Evolutionary conservation across 2,797 vertebrate genomes (phyloP).

Genomic region (Sebastolobus alascanus): DNA sequence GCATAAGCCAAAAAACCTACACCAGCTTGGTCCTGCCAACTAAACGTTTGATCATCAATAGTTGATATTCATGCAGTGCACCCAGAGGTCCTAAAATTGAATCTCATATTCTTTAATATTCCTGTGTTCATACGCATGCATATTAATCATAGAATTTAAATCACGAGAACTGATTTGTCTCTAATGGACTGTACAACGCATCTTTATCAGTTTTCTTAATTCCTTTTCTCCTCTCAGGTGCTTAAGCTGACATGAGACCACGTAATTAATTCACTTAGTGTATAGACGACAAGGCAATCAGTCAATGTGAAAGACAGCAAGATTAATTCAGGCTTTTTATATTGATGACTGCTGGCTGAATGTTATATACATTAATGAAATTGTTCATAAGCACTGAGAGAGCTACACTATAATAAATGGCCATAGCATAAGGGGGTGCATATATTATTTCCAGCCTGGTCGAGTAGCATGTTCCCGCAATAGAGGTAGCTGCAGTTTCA

Average conservation of each 20-base stretch:
- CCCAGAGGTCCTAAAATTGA: constrained; percentile 65
- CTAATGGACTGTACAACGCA: constrained; percentile 75
- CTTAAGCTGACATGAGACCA: constrained; percentile 62
- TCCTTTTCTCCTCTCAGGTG: constrained; percentile 70
- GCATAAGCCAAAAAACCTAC: constrained; percentile 63
- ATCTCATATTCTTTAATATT: constrained; percentile 72
- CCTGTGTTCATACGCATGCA: constrained; percentile 64
- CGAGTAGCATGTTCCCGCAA: no score
- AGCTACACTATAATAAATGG: constrained; percentile 56
- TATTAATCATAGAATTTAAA: constrained; percentile 76
- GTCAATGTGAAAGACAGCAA: constrained; percentile 65
- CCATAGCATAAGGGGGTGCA: constrained; percentile 29
- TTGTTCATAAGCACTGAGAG: constrained; percentile 56
- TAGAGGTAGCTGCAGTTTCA: no score
- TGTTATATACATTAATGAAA: constrained; percentile 72
- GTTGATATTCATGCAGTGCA: constrained; percentile 79
- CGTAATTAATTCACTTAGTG: constrained; percentile 76
- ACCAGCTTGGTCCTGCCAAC: constrained; percentile 66
- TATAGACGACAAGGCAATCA: constrained; percentile 68
- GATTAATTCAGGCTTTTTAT: constrained; percentile 73
- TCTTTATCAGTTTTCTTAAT: constrained; percentile 72
- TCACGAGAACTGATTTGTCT: constrained; percentile 68
- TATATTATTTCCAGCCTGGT: constrained; percentile 39
- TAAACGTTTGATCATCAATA: constrained; percentile 78
- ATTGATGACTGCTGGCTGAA: constrained; percentile 59